These are phyloP conservation scores for Redunca redunca DNA, from an alignment of 2,113 vertebrate species.

Conservation along the genomic window DNA sequence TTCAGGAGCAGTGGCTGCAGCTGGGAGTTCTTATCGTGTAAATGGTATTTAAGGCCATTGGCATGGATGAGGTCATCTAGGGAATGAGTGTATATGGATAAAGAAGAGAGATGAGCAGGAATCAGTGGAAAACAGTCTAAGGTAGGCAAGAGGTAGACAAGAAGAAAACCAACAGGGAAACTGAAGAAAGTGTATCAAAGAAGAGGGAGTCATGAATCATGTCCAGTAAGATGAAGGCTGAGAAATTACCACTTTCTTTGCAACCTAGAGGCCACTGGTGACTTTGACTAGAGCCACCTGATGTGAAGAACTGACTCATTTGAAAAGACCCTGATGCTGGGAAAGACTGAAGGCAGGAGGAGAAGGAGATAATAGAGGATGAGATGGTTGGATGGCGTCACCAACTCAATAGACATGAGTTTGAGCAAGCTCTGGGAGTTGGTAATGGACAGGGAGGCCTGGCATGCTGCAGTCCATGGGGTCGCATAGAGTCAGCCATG, in stretches of 20 bases:
- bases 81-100: neutral
- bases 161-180: neutral
- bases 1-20: neutral
- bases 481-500: neutral
- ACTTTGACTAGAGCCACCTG: neutral
- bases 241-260: neutral
- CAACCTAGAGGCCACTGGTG: neutral
- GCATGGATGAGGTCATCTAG: neutral
- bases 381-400: neutral
- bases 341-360: neutral
- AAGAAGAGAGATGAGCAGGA: neutral
- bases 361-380: neutral
- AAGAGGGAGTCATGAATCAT: neutral
- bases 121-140: neutral
- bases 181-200: neutral
- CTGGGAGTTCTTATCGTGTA: neutral
- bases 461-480: neutral
- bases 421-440: neutral
- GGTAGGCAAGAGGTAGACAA: neutral
- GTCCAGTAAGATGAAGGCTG: neutral
- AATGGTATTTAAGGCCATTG: neutral
- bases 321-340: neutral
- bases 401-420: neutral
- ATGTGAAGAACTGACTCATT: neutral
- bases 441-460: neutral